Base-by-base conservation (phyloP, 2,113 vertebrate genomes). In the Pseudopipra pipra region DNA sequence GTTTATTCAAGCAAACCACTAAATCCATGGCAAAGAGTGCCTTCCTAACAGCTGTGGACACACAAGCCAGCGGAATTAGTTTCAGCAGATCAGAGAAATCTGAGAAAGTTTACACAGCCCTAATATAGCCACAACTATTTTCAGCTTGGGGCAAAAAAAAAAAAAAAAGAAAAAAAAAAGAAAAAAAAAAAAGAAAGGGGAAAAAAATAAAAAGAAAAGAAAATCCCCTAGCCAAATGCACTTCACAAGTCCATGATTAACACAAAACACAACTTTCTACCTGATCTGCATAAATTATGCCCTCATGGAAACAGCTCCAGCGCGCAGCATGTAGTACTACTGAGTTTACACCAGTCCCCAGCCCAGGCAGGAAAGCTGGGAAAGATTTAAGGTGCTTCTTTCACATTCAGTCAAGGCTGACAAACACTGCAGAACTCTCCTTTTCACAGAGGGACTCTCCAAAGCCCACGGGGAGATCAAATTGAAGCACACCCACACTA, bases 61-160 rank as follows among this genome's bases (percentile, higher is more conserved):
- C 54, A 51, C 1, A 5, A 83, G 49, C 61, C 61, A 89, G 49
- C 33, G 37, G 49, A 93, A 93, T 58, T 85, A 58, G 66, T 89
- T 95, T 87, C 85, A 79, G 78, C 66, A 73, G 87, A 90, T 65
- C 66, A 85, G 77, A 68, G 84, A 92, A 81, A 84, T 66, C 43
- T 71, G 86, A 90, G 63, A 85, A 95, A 89, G 87, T 82, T 93
- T 91, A 73, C 47, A 59, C 31, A 76, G 24, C 23, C 85, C 27
- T 61, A 96, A 79, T 66, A 94, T 43, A 95, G 81, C 55, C 67
- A 66, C 58, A 85, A 56, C n/a, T 85, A 91, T 85, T 93, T 91
- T 85, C 70, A 87, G 47, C 49, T 51, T 30, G 1, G 7, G 12
- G 5, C 6, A 8, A 12, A 2, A 5, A 8, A 5, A 8, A 24